Percentiles rank a stretch among this genome's conserved stretches.
These are phyloP conservation scores for Hyphantria cunea DNA, from an alignment of 1,140 invertebrate species.

Conservation along the genomic window DNA sequence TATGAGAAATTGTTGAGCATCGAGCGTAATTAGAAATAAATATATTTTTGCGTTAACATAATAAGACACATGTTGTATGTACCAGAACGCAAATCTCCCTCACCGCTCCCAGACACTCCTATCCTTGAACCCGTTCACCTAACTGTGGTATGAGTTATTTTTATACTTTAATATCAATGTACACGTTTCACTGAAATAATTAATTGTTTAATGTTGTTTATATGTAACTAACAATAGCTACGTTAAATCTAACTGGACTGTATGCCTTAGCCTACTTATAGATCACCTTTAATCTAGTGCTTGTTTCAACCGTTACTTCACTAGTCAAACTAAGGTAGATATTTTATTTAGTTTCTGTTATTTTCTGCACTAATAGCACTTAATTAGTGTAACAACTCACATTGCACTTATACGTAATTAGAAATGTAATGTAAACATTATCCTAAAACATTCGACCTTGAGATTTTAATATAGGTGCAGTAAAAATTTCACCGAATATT, in stretches of 20 bases:
- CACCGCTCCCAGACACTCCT: conserved; percentile 5
- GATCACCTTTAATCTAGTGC: conserved; percentile 4
- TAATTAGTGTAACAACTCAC: not conserved
- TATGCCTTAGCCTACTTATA: conserved; percentile 9
- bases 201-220: not conserved
- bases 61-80: not conserved
- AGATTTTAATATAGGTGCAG: no score
- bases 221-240: conserved; percentile 23
- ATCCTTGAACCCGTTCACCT: conserved; percentile 20
- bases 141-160: conserved; percentile 26
- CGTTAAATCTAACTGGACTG: conserved; percentile 7
- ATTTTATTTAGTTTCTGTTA: conserved; percentile 7
- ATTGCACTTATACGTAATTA: no score
- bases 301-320: conserved; percentile 6
- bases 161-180: conserved; percentile 6
- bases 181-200: conserved; percentile 2
- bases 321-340: conserved; percentile 14
- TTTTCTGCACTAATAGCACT: conserved; percentile 23
- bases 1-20: no score
- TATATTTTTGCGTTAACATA: no score
- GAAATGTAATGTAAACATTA: no score
- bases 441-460: no score
- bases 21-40: no score
- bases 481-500: no score
- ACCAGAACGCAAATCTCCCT: conserved; percentile 8